Evolutionary conservation across 2,888 invertebrate genomes (phyloP), one percentile per base, ranked within the genome.

Genomic region (Alloplasta piceator): DNA sequence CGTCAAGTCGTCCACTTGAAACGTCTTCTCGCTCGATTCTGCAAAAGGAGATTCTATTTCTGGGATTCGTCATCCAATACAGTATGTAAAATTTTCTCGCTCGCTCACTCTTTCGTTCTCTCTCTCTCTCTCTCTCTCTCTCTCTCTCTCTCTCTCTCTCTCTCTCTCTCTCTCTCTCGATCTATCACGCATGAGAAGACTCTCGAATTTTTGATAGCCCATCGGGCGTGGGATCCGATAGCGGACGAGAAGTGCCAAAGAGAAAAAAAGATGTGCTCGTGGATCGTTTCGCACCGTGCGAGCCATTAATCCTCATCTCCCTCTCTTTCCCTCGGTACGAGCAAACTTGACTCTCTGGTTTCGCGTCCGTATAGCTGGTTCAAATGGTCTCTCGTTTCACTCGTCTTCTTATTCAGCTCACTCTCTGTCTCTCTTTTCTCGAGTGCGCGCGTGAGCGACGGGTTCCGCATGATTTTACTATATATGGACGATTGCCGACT

Each of bases 401-500:
- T n/a, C n/a, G n/a, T n/a, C n/a, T n/a, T n/a, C 48, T 50, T 71
- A 12, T 50, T 48, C 39, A 46, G 12, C 48, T 64, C 58, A 75
- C 43, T 56, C 38, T 66, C 61, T 60, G 46, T 39, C 52, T 63
- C 72, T 61, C 41, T n/a, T 71, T 14, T 68, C 71, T 72, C 71
- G 52, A 67, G 68, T 76, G 66, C 56, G 64, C 48, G 73, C 68
- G 58, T 68, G 58, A 72, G 75, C 61, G 58, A 56, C 14, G 43
- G 12, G 74, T 61, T 60, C 61, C 76, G 60, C 78, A 26, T 66
- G 66, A 80, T 43, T 86, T 84, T 75, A 76, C 84, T 84, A 84
- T 82, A 85, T 84, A 84, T 81, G 85, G 85, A 60, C 52, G 60
- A 68, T 48, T 76, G 70, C 73, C 43, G 60, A 52, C 58, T 56